Base-by-base conservation (phyloP, 2,113 vertebrate genomes). In the Paratilapia polleni region DNA sequence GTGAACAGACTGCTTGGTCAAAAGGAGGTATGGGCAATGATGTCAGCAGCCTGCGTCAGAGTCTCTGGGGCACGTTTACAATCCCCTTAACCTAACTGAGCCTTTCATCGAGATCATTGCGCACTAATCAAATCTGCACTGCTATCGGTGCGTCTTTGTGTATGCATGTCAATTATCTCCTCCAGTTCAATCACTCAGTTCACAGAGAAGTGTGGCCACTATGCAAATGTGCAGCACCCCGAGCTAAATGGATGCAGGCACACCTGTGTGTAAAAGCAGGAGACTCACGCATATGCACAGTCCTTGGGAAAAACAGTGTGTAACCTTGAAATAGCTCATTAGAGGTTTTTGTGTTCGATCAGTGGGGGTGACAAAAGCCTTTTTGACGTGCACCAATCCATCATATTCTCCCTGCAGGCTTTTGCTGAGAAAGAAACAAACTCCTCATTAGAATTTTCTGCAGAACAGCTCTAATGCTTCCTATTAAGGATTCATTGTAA, bases 31-130 rank as follows among this genome's bases (percentile, higher is more conserved):
- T 73, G 77, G 82, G 81, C 81, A 59, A 76, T 94, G 94, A 94
- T 94, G 93, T 95, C 93, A 94, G 92, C 91, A 94, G 88, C 91
- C 74, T 93, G 88, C 94, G 94, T 95, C 94, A 95, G 83, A 91
- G 91, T 89, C 91, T 92, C 76, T 74, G 85, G 77, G 80, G 87
- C 82, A 80, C 79, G 49, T 90, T 92, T 88, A 79, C 83, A 90
- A 91, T 88, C 92, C 63, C 83, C 90, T 92, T 83, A 91, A 77
- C 82, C 36, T 31, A 83, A 81, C 78, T 82, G 81, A 93, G 84
- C 83, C 85, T 81, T 81, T 47, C 78, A 84, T 87, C 2, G 20
- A 92, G 90, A 89, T 93, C 87, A 77, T 20, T 52, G 66, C 38
- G 5, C 74, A 77, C 86, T 91, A 78, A 94, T 94, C 83, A 91